Base-by-base conservation (phyloP, 53 echinoderm and acorn worm species). In the Actinopyga echinites region DNA sequence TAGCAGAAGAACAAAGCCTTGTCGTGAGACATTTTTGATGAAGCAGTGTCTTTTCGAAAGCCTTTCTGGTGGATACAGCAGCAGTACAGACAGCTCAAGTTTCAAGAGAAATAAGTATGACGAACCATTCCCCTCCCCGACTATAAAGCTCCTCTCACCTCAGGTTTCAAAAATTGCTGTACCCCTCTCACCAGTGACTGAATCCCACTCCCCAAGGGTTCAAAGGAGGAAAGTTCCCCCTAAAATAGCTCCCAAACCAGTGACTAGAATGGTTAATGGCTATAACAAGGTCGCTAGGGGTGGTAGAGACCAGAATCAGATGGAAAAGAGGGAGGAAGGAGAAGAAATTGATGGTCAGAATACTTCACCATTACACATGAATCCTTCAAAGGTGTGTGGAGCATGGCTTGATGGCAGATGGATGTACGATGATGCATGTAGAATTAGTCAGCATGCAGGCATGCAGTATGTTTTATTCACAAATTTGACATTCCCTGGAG, bases 11-110 rank as follows among this genome's bases (percentile, higher is more conserved):
- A 62, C 26, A 49, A 75, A 40, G 1, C 75, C 75, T 2, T 75
- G 75, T 53, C 75, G 75, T 75, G 75, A 75, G 29, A 75, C 75
- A 1, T 75, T 75, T 6, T 52, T 75, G 44, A 23, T 75, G 49
- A 75, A 75, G 25, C 44, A 15, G 28, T 53, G 44, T 25, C 75
- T 75, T 20, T 75, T 75, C 45, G 75, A 75, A 49, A 75, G 75
- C 28, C 15, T 75, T 24, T 75, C 75, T 15, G 49, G 49, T 49
- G 49, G 38, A 9, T 63, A 31, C 63, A 63, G 63, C 63, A 22
- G 32, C 21, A 3, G 22, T 10, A 22, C 68, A 36, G 34, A 22
- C 38, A 68, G 31, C 21, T 33, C 31, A 20, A 30, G 22, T 34
- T 33, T 35, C 8, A 68, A 68, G 68, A 19, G 35, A 30, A 32